Percentiles rank a stretch among this genome's conserved stretches.
Conservation (phyloP, 2,797 vertebrate genomes). For the Intellagama lesueurii region DNA sequence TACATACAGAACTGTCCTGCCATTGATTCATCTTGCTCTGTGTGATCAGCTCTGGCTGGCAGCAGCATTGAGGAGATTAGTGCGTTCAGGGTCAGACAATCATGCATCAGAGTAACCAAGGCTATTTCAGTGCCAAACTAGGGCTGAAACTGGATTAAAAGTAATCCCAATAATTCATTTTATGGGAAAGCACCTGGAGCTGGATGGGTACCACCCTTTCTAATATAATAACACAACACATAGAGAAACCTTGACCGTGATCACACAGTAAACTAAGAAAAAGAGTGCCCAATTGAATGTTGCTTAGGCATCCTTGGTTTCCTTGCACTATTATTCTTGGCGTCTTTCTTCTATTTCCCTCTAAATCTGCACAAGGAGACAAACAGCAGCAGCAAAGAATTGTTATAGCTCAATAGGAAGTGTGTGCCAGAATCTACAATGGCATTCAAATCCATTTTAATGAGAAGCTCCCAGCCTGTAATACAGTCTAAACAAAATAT, state of each 20-base stretch:
- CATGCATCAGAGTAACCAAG: neutral
- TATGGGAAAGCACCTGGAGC: neutral
- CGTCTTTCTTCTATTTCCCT: neutral
- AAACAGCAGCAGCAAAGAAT: conserved; percentile 42
- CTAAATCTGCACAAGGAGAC: conserved; percentile 10
- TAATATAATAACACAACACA: neutral
- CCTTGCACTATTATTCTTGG: conserved; percentile 32
- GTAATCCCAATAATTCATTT: neutral
- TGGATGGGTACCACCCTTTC: neutral
- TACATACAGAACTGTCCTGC: too few relatives aligned
- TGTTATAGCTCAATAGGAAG: conserved; percentile 43
- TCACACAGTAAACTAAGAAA: conserved; percentile 11
- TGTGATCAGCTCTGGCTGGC: too few relatives aligned
- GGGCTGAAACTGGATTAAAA: neutral
- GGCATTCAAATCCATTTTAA: conserved; percentile 58
- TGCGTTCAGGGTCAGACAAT: neutral
- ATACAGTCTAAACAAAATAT: conserved; percentile 52
- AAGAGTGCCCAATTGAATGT: conserved; percentile 2
- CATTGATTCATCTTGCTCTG: too few relatives aligned
- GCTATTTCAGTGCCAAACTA: neutral
- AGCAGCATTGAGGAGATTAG: too few relatives aligned
- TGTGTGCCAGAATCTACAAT: conserved; percentile 49
- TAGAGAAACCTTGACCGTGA: neutral
- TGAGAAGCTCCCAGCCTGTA: conserved; percentile 50
- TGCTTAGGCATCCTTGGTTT: conserved; percentile 18